Conservation (phyloP, 37 sponge, comb jelly and placozoan species). For the Ianthella basta region DNA sequence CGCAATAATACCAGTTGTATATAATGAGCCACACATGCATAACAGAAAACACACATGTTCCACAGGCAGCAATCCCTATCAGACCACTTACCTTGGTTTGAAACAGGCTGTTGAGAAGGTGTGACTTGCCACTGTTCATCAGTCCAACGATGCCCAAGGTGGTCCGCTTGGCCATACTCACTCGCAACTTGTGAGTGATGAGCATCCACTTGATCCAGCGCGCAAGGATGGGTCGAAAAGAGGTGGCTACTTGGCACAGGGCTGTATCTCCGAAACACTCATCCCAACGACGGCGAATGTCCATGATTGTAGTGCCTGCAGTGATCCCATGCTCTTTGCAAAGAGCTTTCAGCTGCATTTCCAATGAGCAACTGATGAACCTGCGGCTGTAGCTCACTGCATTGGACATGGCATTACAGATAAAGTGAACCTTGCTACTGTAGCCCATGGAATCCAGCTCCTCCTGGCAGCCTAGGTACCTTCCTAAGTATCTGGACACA, state of each 20-base stretch:
- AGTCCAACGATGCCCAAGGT: constrained; percentile 34
- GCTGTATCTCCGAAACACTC: constrained; percentile 1
- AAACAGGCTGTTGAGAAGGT: constrained; percentile 28
- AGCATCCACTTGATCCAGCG: constrained; percentile 41
- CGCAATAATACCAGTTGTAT: too few relatives aligned
- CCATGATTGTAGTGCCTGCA: constrained; percentile 10
- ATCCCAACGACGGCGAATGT: constrained; percentile 19
- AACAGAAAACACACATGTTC: too few relatives aligned
- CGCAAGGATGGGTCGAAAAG: constrained; percentile 19
- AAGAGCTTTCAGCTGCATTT: constrained; percentile 13
- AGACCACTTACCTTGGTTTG: constrained; percentile 15
- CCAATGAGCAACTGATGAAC: constrained; percentile 39
- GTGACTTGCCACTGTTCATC: constrained; percentile 35
- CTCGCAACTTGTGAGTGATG: constrained; percentile 17
- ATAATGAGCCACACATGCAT: too few relatives aligned
- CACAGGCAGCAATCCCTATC: too few relatives aligned
- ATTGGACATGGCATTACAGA: not conserved
- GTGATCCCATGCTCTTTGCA: constrained; percentile 9
- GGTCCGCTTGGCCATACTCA: constrained; percentile 6
- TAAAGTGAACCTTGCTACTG: not conserved
- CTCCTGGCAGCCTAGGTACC: not conserved
- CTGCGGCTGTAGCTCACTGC: constrained; percentile 5
- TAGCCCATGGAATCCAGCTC: not conserved
- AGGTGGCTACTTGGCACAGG: not conserved
- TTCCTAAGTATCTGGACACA: constrained; percentile 4